phyloP scores from a whole-genome alignment of 2,888 invertebrate genomes.

The Nesidiocoris tenuis region DNA sequence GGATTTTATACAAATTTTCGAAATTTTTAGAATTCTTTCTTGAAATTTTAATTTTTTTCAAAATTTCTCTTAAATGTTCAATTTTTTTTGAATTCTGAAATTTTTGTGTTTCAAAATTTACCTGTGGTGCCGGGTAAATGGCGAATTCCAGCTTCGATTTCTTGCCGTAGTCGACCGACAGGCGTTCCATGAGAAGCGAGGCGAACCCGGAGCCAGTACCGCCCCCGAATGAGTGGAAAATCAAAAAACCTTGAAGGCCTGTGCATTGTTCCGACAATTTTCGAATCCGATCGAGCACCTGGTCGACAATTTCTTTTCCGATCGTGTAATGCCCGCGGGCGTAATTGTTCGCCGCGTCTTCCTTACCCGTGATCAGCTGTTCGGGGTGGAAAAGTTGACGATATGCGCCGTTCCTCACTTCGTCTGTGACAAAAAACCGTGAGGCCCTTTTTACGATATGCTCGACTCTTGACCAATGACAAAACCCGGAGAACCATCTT shows the following conservation, averaged over 20 bases:
- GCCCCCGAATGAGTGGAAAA: slow-evolving; percentile 93
- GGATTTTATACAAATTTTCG: too few relatives aligned
- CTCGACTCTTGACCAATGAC: too few relatives aligned
- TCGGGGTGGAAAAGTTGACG: too few relatives aligned
- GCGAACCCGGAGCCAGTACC: slow-evolving; percentile 96
- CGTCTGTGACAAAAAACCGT: too few relatives aligned
- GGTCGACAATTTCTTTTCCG: slow-evolving; percentile 90
- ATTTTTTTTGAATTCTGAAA: too few relatives aligned
- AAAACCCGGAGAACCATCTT: too few relatives aligned
- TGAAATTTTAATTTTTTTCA: too few relatives aligned
- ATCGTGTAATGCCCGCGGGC: slow-evolving; percentile 97
- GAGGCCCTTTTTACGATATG: too few relatives aligned
- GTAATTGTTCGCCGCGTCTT: slow-evolving; percentile 97
- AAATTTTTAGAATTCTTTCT: too few relatives aligned
- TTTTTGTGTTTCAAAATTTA: too few relatives aligned
- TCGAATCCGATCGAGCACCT: slow-evolving; percentile 82
- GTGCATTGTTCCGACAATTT: slow-evolving; percentile 89
- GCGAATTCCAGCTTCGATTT: slow-evolving; percentile 95
- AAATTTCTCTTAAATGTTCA: too few relatives aligned
- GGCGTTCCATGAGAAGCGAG: slow-evolving; percentile 92
- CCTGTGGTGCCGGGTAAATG: slow-evolving; percentile 88
- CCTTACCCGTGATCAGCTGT: slow-evolving; percentile 95
- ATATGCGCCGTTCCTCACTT: slow-evolving; percentile 91
- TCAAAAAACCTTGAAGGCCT: slow-evolving; percentile 76
- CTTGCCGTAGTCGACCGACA: slow-evolving; percentile 94